phyloP scores from a whole-genome alignment of 2,888 invertebrate species.

The Cosmia trapezina region DNA sequence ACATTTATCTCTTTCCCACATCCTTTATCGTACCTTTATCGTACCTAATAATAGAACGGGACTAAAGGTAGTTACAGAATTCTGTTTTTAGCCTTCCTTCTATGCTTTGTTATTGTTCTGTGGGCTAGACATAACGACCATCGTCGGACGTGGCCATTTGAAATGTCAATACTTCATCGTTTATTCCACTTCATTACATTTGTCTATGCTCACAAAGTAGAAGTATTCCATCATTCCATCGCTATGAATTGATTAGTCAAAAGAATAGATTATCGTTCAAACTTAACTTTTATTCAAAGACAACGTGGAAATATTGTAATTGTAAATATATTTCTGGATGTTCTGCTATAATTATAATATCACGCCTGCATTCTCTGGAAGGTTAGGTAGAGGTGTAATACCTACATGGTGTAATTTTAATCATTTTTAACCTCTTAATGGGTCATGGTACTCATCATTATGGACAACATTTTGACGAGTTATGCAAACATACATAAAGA shows the following conservation, averaged over 20 bases:
- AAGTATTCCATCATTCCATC: background rate
- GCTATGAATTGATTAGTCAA: background rate
- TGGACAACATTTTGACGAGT: too few species aligned
- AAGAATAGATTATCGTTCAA: background rate
- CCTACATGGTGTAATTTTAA: too few species aligned
- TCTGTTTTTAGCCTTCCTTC: too few species aligned
- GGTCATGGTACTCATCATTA: too few species aligned
- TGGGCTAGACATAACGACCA: constrained; percentile 13
- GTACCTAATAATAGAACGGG: too few species aligned
- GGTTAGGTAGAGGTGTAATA: background rate
- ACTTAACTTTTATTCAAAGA: background rate
- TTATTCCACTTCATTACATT: constrained; percentile 26
- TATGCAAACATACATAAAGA: too few species aligned
- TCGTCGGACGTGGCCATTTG: background rate
- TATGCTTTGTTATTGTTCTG: too few species aligned
- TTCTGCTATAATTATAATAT: background rate
- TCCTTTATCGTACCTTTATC: too few species aligned
- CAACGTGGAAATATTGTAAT: too few species aligned
- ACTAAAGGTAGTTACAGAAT: too few species aligned
- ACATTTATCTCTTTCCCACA: too few species aligned
- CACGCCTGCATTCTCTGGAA: background rate
- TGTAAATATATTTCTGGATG: background rate
- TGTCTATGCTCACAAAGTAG: background rate
- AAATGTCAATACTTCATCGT: constrained; percentile 29
- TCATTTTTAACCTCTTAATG: too few species aligned